Conservation (phyloP, 2,888 invertebrate genomes). For the Apamea monoglypha region DNA sequence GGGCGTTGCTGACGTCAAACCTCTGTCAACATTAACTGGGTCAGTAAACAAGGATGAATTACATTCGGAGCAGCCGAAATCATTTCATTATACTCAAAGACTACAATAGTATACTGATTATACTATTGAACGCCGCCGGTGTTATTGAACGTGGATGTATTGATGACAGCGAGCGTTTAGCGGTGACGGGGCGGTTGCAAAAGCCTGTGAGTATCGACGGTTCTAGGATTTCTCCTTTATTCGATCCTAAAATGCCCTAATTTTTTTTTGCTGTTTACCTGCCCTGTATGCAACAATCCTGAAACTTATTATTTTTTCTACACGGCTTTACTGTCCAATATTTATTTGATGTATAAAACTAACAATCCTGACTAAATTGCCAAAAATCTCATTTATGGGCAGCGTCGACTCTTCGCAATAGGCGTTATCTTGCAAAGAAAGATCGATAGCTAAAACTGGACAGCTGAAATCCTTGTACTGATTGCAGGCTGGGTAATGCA, state of each 20-base stretch:
- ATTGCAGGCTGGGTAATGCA: slow-evolving; percentile 72
- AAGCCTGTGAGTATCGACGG: slow-evolving; percentile 42
- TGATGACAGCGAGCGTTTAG: slow-evolving; percentile 59
- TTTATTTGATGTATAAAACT: slow-evolving; percentile 7
- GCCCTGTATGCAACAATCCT: slow-evolving; percentile 1
- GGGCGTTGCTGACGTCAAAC: slow-evolving; percentile 84
- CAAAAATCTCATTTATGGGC: neutral
- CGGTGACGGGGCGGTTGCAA: slow-evolving; percentile 27
- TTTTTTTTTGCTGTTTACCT: neutral
- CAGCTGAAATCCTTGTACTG: slow-evolving; percentile 65
- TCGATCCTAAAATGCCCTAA: slow-evolving; percentile 2
- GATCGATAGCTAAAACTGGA: slow-evolving; percentile 14
- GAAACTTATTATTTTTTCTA: neutral
- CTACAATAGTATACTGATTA: too few relatives aligned
- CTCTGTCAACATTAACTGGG: slow-evolving; percentile 87
- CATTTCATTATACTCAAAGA: slow-evolving; percentile 76
- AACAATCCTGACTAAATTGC: neutral
- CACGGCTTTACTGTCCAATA: neutral
- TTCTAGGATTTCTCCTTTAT: slow-evolving; percentile 11
- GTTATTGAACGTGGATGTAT: slow-evolving; percentile 57
- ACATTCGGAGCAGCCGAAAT: slow-evolving; percentile 81
- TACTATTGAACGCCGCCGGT: slow-evolving; percentile 69
- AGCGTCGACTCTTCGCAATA: slow-evolving; percentile 6
- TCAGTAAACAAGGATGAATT: slow-evolving; percentile 86
- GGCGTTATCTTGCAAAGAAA: slow-evolving; percentile 14